phyloP scores from a whole-genome alignment of 2,888 invertebrate species.

The Temnothorax rugatulus region DNA sequence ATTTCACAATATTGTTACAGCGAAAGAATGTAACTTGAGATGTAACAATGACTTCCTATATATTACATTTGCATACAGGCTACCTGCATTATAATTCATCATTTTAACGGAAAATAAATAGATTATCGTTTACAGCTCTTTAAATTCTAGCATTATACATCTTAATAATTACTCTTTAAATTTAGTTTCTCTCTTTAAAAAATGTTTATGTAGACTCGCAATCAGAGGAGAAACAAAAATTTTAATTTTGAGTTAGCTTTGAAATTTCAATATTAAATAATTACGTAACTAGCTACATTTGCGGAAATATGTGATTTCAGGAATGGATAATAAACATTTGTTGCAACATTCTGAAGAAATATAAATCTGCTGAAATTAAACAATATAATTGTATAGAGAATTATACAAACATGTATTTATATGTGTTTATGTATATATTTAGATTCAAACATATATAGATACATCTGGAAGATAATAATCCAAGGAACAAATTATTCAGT shows the following conservation, averaged over 20 bases:
- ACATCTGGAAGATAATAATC: not conserved
- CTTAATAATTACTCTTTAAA: conserved; percentile 1
- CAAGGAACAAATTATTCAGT: conserved; percentile 1
- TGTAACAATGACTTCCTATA: conserved; percentile 4
- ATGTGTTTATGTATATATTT: not conserved
- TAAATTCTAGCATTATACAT: not conserved
- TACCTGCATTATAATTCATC: not conserved
- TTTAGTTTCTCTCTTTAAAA: not conserved
- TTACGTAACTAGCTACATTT: not conserved
- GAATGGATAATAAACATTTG: not conserved
- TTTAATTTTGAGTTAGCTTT: not conserved
- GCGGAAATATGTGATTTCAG: not conserved
- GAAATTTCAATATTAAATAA: conserved; percentile 1
- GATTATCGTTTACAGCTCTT: not conserved
- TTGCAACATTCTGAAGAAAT: not conserved
- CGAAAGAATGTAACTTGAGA: not conserved
- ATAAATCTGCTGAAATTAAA: no score
- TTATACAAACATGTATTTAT: no score
- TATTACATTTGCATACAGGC: not conserved
- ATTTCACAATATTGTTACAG: conserved; percentile 30
- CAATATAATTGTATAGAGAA: not conserved
- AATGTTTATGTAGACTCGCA: not conserved
- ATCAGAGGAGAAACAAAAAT: not conserved
- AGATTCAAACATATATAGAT: not conserved
- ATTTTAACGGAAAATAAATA: not conserved